Base-by-base conservation (phyloP, 35 echinoderm and acorn worm species). In the Heliocidaris erythrogramma region DNA sequence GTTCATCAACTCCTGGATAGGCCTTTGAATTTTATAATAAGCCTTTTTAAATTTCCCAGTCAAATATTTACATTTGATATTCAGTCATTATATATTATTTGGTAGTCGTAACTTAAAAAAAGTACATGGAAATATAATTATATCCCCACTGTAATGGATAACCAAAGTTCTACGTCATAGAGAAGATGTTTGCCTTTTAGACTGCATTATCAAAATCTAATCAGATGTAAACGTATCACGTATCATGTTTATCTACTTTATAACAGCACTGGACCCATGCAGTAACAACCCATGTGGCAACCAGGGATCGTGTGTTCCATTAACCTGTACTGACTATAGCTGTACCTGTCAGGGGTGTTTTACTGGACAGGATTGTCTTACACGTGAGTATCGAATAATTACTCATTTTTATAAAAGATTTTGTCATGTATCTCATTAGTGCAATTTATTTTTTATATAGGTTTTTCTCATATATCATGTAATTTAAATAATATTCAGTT, bases 261-360 rank as follows among this genome's bases (percentile, higher is more conserved):
- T 21, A 42, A 78, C 65, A 78, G 65, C 8, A 24, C 17, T 78
- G 86, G 88, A 96, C 56, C 95, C 93, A 21, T 94, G 95, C 59
- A 86, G 86, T 32, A 32, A 18, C 5, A 92, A 92, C 30, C 93
- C 94, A 16, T 96, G 94, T 92, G 9, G n/a, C 30, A 93, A 86
- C 31, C 86, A 48, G 60, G 93, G 89, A 10, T 86, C 56, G 0
- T 90, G 93, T 52, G 92, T 18, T 47, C 21, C 18, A 8, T 5
- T 94, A 16, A 49, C 96, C 30, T 96, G 94, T 59, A 91, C 89
- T 7, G 90, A 91, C 11, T 71, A 96, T 32, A 59, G 86, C 65
- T 90, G 95, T 49, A 61, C 48, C 4, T 96, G 94, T 85, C 50
- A 18, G 1, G 95, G 65, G 10, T 96, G 93, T 31, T 96, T 94